Percentiles rank a stretch among this genome's conserved stretches.
phyloP scores from a whole-genome alignment of 2,113 vertebrate species.

The Apistogramma diplotaenia region DNA sequence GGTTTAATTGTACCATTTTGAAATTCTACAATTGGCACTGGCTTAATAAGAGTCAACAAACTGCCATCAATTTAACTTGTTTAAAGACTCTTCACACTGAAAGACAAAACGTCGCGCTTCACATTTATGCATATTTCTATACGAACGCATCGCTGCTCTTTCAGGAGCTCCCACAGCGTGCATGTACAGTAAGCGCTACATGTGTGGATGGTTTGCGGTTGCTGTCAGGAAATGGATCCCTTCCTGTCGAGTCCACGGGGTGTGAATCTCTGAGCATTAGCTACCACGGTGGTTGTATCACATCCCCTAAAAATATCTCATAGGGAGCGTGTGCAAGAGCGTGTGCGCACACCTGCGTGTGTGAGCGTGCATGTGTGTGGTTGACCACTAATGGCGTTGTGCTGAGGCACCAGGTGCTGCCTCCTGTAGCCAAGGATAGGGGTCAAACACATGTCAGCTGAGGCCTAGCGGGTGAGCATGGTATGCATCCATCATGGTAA shows the following conservation, averaged over 20 bases:
- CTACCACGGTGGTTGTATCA: conserved; percentile 47
- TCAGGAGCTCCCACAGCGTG: background rate
- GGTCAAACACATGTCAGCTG: conserved; percentile 66
- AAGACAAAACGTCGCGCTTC: background rate
- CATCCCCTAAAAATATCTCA: conserved; percentile 56
- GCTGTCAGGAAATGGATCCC: conserved; percentile 79
- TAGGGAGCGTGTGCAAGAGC: conserved; percentile 1
- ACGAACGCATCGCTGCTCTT: conserved; percentile 1
- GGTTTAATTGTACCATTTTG: conserved; percentile 36
- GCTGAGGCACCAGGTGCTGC: conserved; percentile 68
- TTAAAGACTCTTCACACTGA: background rate
- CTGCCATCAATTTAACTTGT: background rate
- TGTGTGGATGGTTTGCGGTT: conserved; percentile 70
- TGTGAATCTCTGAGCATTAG: conserved; percentile 59
- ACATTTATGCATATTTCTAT: background rate
- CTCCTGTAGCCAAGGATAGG: conserved; percentile 41
- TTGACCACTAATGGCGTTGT: conserved; percentile 63
- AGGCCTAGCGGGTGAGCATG: background rate
- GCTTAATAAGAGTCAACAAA: conserved; percentile 20
- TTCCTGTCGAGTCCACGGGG: conserved; percentile 72
- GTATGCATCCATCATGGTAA: conserved; percentile 34
- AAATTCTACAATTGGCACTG: conserved; percentile 16
- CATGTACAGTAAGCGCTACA: conserved; percentile 9
- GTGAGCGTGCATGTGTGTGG: conserved; percentile 38
- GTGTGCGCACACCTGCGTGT: background rate